Conservation (phyloP, 2,797 vertebrate genomes). For the Zenarchopterus dispar region DNA sequence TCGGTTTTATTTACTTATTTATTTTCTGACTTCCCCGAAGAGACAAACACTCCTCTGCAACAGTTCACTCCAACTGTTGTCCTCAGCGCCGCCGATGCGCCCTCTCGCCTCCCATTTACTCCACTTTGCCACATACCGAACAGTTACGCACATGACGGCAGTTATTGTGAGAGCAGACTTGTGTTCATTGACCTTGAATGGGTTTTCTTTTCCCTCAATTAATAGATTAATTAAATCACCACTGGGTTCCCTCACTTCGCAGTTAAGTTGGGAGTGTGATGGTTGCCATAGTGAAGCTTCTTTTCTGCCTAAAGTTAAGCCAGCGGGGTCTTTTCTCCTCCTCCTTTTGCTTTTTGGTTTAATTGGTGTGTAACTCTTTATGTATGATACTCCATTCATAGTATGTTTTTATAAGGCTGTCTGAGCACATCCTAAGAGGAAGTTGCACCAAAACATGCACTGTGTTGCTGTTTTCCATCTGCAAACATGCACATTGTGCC, state of each 20-base stretch:
- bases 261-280: constrained; percentile 37
- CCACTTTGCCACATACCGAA: constrained; percentile 53
- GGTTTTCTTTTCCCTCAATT: constrained; percentile 63
- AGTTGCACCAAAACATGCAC: no score
- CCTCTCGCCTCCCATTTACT: constrained; percentile 24
- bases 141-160: constrained; percentile 48
- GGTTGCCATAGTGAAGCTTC: constrained; percentile 67
- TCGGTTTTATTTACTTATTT: constrained; percentile 45
- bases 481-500: no score
- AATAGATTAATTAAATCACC: constrained; percentile 58
- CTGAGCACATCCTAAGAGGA: no score
- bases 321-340: neutral
- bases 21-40: constrained; percentile 31
- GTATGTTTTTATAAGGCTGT: no score
- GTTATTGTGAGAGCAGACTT: constrained; percentile 51
- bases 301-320: constrained; percentile 36
- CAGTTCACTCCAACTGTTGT: constrained; percentile 34
- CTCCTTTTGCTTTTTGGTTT: constrained; percentile 5
- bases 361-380: neutral
- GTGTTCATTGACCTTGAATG: constrained; percentile 56
- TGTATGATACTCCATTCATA: no score
- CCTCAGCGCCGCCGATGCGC: constrained; percentile 49
- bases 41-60: constrained; percentile 65
- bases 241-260: constrained; percentile 51
- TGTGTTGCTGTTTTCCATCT: no score